phyloP scores from a whole-genome alignment of 2,888 invertebrate species.

The Rhyacophila evoluta region DNA sequence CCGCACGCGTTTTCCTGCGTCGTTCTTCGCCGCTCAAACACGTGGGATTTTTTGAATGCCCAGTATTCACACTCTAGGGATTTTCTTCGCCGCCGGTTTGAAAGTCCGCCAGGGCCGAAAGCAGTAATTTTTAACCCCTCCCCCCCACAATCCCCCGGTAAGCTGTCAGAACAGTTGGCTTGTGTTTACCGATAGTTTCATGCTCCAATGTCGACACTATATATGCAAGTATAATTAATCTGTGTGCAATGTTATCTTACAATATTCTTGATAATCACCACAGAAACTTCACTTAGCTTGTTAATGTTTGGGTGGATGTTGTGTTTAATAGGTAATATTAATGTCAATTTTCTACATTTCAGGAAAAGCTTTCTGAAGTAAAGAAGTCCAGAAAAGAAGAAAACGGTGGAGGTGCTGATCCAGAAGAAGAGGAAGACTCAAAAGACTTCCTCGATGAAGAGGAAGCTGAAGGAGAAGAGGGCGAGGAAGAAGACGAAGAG shows the following conservation, averaged over 20 bases:
- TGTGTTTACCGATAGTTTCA: too few species aligned
- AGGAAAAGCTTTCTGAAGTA: slow-evolving; percentile 81
- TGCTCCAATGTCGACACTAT: too few species aligned
- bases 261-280: too few species aligned
- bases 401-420: slow-evolving; percentile 77
- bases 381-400: slow-evolving; percentile 87
- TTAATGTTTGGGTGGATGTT: too few species aligned
- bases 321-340: too few species aligned
- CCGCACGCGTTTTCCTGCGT: background rate
- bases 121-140: background rate
- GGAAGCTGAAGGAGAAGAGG: slow-evolving; percentile 69
- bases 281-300: too few species aligned
- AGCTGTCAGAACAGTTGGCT: too few species aligned
- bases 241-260: too few species aligned
- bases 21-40: background rate
- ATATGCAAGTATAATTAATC: too few species aligned
- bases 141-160: background rate
- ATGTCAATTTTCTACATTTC: too few species aligned
- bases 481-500: slow-evolving; percentile 74
- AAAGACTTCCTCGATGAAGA: slow-evolving; percentile 73
- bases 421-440: slow-evolving; percentile 76
- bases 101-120: slow-evolving; percentile 42
- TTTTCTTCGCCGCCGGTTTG: background rate
- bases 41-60: slow-evolving; percentile 28
- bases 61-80: slow-evolving; percentile 2